phyloP scores from a whole-genome alignment of 1,140 invertebrate genomes.

The Vollenhovia emeryi region DNA sequence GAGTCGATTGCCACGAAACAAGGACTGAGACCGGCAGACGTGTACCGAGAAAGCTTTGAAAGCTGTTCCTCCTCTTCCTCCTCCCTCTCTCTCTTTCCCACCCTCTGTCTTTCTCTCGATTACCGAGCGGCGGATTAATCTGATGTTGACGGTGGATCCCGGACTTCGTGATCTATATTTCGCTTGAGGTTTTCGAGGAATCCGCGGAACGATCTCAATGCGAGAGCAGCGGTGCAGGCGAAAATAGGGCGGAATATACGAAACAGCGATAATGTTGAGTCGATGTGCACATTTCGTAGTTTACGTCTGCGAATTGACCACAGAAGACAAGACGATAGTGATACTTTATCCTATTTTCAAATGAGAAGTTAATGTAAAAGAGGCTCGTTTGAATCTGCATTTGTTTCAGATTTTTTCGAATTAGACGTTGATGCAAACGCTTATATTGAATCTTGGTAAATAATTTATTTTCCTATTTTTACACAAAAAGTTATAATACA shows the following conservation, averaged over 20 bases:
- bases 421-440: not conserved
- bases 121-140: conserved; percentile 62
- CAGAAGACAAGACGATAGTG: too few species aligned
- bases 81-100: not conserved
- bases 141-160: conserved; percentile 61
- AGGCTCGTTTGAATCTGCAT: not conserved
- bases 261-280: not conserved
- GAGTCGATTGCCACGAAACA: conserved; percentile 71
- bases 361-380: not conserved
- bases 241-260: conserved; percentile 51
- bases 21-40: conserved; percentile 57
- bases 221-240: conserved; percentile 10
- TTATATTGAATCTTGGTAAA: not conserved
- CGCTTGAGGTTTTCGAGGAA: conserved; percentile 62
- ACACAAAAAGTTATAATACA: not conserved
- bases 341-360: not conserved
- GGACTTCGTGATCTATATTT: conserved; percentile 70
- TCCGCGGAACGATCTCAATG: conserved; percentile 49
- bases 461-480: not conserved
- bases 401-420: not conserved
- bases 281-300: not conserved
- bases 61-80: conserved; percentile 23
- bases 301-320: not conserved
- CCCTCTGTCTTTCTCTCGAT: conserved; percentile 60
- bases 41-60: conserved; percentile 67